Percentiles rank a stretch among this genome's conserved stretches.
Evolutionary conservation across 2,888 invertebrate species (phyloP).

Genomic region (Acanthopleura granulata): DNA sequence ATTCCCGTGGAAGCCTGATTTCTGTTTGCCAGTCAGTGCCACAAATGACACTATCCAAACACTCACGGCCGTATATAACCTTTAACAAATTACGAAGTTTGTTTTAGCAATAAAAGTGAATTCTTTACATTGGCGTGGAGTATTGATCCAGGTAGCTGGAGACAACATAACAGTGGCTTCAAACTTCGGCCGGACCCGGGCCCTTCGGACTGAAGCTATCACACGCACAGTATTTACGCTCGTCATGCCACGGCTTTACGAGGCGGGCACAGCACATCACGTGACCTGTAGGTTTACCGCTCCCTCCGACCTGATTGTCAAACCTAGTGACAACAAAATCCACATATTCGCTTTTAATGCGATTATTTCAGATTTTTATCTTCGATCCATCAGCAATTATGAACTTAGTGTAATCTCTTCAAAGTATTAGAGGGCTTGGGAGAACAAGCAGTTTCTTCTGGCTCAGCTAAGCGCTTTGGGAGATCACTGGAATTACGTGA

Average conservation of each 20-base stretch:
- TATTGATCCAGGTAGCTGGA: not conserved
- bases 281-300: no score
- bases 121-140: constrained; percentile 11
- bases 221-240: no score
- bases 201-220: no score
- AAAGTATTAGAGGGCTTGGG: no score
- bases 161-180: no score
- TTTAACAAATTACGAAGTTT: constrained; percentile 17
- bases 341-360: not conserved
- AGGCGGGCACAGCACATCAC: no score
- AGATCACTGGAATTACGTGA: no score
- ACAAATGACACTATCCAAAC: constrained; percentile 3
- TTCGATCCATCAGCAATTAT: constrained; percentile 16
- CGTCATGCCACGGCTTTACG: no score
- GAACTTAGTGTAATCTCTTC: constrained; percentile 10
- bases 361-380: constrained; percentile 9
- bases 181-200: no score
- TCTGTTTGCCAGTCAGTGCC: not conserved
- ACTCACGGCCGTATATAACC: not conserved
- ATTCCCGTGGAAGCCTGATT: no score
- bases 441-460: no score
- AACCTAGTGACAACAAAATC: not conserved
- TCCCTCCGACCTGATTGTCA: constrained; percentile 7
- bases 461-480: no score
- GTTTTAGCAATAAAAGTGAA: constrained; percentile 9